Conservation (phyloP, 2,113 vertebrate species). For the Platanista minor region DNA sequence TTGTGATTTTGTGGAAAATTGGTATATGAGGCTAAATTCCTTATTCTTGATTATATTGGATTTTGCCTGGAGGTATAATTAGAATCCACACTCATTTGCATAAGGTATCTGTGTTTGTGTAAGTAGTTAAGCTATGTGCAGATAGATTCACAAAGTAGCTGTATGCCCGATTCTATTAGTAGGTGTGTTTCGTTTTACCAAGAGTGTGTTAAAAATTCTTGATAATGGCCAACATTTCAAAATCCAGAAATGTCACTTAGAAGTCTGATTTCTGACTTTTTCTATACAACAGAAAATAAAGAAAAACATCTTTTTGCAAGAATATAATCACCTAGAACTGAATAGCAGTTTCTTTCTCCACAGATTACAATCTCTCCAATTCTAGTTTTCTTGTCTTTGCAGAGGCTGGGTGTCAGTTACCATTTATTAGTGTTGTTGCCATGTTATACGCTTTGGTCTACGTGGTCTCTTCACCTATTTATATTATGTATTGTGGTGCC, state of each 20-base stretch:
- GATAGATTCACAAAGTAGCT: neutral
- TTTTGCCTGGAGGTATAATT: neutral
- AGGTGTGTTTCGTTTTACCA: neutral
- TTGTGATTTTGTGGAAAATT: neutral
- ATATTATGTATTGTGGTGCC: neutral
- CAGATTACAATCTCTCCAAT: neutral
- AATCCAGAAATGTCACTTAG: neutral
- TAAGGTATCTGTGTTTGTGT: neutral
- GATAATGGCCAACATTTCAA: neutral
- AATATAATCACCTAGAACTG: neutral
- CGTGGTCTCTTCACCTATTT: neutral
- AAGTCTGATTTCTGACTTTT: neutral
- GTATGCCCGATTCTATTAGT: neutral
- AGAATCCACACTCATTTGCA: neutral
- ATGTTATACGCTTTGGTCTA: neutral
- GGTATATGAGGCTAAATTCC: neutral
- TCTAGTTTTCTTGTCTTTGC: neutral
- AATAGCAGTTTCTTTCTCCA: neutral
- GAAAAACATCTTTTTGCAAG: neutral
- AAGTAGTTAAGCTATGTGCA: neutral
- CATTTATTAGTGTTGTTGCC: neutral
- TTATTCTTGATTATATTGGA: neutral
- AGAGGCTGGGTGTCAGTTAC: neutral
- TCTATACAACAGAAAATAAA: neutral
- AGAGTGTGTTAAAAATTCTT: neutral